Conservation (phyloP, 1,140 invertebrate genomes). For the Macrotrachela quadricornifera region DNA sequence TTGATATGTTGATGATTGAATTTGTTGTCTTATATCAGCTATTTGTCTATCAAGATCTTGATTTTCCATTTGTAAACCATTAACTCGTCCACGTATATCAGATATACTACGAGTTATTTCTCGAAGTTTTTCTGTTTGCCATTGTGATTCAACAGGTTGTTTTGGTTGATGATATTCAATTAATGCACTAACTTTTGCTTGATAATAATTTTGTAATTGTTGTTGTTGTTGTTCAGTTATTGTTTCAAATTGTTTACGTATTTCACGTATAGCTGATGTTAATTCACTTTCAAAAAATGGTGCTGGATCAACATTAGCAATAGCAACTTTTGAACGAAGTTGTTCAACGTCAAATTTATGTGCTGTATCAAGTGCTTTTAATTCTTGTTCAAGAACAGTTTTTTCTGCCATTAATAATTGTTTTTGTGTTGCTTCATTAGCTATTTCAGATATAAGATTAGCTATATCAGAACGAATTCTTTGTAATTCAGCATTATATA, state of each 20-base stretch:
- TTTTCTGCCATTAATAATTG: not conserved
- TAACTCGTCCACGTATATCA: no score
- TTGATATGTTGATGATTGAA: constrained; percentile 9
- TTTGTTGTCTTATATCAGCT: constrained; percentile 16
- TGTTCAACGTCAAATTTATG: not conserved
- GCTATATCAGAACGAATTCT: constrained; percentile 29
- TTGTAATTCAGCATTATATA: constrained; percentile 26
- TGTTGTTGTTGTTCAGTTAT: not conserved
- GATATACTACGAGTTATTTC: no score
- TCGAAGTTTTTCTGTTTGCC: no score
- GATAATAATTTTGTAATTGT: not conserved
- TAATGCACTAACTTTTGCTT: no score
- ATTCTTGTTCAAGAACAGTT: not conserved
- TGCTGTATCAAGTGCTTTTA: not conserved
- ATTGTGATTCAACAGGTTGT: no score
- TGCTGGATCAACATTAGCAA: not conserved
- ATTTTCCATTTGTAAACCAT: no score
- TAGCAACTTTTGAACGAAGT: not conserved
- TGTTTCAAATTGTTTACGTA: constrained; percentile 31
- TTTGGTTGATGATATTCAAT: no score
- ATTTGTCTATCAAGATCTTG: constrained; percentile 30
- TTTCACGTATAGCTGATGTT: constrained; percentile 33
- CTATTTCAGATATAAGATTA: constrained; percentile 17
- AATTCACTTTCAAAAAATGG: constrained; percentile 22
- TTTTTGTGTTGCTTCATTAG: constrained; percentile 3